Evolutionary conservation across 2,888 invertebrate species (phyloP), one percentile per base, ranked within the genome.

Genomic region (Lasioglossum calceatum): DNA sequence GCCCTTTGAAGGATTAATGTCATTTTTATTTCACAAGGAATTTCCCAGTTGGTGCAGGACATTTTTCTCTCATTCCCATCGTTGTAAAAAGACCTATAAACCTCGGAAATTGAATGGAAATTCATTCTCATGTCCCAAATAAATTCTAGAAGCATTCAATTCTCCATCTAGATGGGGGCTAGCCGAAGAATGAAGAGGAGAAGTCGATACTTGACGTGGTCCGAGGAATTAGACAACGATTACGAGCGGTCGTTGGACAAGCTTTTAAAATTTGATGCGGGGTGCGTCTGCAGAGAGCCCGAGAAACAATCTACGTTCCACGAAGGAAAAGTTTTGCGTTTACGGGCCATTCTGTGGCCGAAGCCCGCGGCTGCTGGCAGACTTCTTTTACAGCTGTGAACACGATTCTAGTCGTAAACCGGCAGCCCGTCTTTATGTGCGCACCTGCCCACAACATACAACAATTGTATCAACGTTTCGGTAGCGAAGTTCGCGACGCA

Each of bases 401-500:
- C 58, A 72, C 61, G 81, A 84, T 84, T 76, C 61, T 50, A 36
- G 39, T 77, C 61, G 47, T 72, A 78, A 78, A 54, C n/a, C 27
- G 12, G 64, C 27, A 10, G n/a, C 27, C 39, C 14, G 50, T 32
- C 47, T 72, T 76, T 58, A n/a, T 42, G n/a, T 12, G 27, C 23
- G 32, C 76, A 64, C 76, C 76, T 77, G 27, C 64, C 32, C 16
- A n/a, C 27, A 23, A 19, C 36, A 16, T 7, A 19, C 32, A 72
- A 23, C 4, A 8, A 64, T 36, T 5, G 58, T 32, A 50, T 39
- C 44, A 16, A 32, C 12, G 14, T 77, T 27, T 10, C 67, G 36
- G 32, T 16, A 32, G 32, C 32, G 32, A 36, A 16, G 32, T 32
- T 32, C 67, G 36, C 16, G 36, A 67, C 2, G 67, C 27, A 32